Evolutionary conservation across 2,888 invertebrate genomes (phyloP), one percentile per base, ranked within the genome.

Genomic region (Caradrina clavipalpis): DNA sequence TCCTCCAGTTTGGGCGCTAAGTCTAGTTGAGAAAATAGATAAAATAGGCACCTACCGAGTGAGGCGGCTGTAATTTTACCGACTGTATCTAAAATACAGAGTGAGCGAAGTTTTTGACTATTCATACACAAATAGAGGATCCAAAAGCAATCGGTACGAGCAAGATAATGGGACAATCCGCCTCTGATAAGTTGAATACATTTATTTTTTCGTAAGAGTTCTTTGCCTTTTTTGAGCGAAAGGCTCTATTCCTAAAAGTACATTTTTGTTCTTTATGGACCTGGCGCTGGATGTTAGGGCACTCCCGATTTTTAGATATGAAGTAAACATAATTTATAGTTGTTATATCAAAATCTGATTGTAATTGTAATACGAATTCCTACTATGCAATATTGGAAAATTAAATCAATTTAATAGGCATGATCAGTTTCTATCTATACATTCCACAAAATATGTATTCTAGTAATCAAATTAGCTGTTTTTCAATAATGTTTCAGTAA

Each of bases 281-380:
- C 17, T 5, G 17, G 5, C 45, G 15, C 45, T 17, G 45, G 17
- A 2, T 17, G 45, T 45, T 45, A 17, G 17, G 45, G 45, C 45
- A 45, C 45, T 45, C 45, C 45, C 45, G 45, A 45, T 45, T 45
- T 83, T 80, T 87, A 88, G 84, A 81, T 85, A 84, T 86, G 84
- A 86, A 84, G 76, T 89, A 83, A 81, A 81, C 80, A 82, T 83
- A 73, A 74, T 80, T 73, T 78, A 79, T 76, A 80, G 69, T 87
- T 86, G 83, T 84, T 84, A 82, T 73, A 86, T 84, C 81, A 80
- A 84, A 84, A 83, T 84, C 84, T 72, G 83, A 81, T 78, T 84
- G 78, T 86, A 83, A 82, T 80, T 49, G 49, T 39, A 61, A 76
- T 60, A 78, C 13, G 70, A 80, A 74, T 76, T 70, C 73, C 76